Evolutionary conservation across 92 coral and sea anemone genomes (phyloP), one percentile per base, ranked within the genome.

Genomic region (Actinernus sp.): DNA sequence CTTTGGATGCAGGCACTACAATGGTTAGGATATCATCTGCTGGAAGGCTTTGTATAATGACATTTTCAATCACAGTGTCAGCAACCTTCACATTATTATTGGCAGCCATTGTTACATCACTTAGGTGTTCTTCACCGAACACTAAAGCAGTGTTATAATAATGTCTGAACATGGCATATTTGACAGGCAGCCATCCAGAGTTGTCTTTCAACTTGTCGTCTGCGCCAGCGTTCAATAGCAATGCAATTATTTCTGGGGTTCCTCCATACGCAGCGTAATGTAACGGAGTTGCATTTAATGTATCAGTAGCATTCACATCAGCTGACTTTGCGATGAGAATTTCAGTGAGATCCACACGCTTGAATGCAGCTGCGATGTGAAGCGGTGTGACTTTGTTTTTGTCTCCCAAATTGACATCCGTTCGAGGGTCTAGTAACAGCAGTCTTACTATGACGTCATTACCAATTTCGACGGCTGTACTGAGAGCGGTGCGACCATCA

Each of bases 221-320:
- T 26, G 76, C 76, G 49, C 58, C 76, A 20, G 76, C 84, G 24
- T 34, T 54, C 2, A 77, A 19, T 23, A 77, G 48, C 65, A 47
- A 11, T 21, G 50, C 21, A 10, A 77, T 31, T 26, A 77, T 77
- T 67, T 77, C 84, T n/a, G 69, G 76, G 10, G 76, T 77, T 1
- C 84, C 84, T 0, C 84, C 84, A 31, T 66, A 66, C 0, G 84
- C 76, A 6, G 70, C 84, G 11, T 57, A 77, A 28, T 67, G 84
- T 10, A 77, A 51, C 0, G 76, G 69, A 17, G 69, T 66, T 38
- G 76, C 76, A 21, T 67, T 49, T 1, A 17, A 26, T n/a, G 16
- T 13, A 67, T 77, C 84, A 3, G 7, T 21, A 1, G 76, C 70
- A 49, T 77, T 66, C 29, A 58, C 14, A 58, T 77, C 76, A 5